Evolutionary conservation across 2,797 vertebrate species (phyloP).

Genomic region (Steatocranus sp.): DNA sequence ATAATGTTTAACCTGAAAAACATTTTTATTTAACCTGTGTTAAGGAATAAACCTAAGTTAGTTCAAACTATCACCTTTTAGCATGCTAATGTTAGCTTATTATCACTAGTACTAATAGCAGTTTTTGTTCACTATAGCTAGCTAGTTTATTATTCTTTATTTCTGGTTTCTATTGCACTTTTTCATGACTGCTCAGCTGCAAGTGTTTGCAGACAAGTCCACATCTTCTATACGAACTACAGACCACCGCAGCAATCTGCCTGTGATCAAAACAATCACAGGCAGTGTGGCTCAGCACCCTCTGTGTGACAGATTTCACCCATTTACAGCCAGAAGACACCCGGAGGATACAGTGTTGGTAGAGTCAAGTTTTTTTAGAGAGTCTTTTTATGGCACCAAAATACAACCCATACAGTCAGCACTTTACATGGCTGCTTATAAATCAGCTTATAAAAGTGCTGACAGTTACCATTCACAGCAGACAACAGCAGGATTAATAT

Average conservation of each 20-base stretch:
- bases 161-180: neutral
- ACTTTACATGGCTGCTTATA: neutral
- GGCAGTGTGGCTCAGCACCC: neutral
- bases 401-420: conserved; percentile 7
- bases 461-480: conserved; percentile 24
- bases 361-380: neutral
- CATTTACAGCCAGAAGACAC: accelerated
- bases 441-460: conserved; percentile 6
- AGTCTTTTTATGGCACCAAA: neutral
- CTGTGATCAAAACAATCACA: neutral
- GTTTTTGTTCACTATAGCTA: neutral
- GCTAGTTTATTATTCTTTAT: neutral
- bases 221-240: accelerated
- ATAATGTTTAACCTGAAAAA: neutral
- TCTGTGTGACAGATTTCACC: accelerated
- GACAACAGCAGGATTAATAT: conserved; percentile 49
- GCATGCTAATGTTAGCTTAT: neutral
- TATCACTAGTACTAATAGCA: neutral
- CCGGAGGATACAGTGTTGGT: neutral
- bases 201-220: neutral
- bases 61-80: accelerated
- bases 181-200: neutral
- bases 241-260: accelerated
- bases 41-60: neutral
- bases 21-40: neutral